Base-by-base conservation (phyloP, 2,888 invertebrate genomes). In the Tortrix viridana region DNA sequence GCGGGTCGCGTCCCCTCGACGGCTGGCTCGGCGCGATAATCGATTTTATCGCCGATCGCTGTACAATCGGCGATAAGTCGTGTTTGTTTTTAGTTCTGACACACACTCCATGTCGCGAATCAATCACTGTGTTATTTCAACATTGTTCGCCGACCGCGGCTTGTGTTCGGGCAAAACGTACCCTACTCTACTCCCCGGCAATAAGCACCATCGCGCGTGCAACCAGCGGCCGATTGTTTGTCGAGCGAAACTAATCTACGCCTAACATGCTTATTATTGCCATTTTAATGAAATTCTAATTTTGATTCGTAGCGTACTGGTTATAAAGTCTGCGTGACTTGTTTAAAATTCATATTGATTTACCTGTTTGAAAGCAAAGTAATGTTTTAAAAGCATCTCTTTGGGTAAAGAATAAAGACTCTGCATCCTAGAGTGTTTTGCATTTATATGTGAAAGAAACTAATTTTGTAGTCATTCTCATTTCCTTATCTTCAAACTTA, bases 41-140 rank as follows among this genome's bases (percentile, higher is more conserved):
- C 86, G 86, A 88, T 88, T 88, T 87, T 81, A 87, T 85, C 82
- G 80, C 79, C 75, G 77, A 81, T 82, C 77, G 82, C 80, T 79
- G 85, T 86, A 84, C 84, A 85, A 85, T 80, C 77, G 75, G 70
- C 75, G 77, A 79, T 76, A 79, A 77, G 73, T 72, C 72, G 71
- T 76, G 77, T 81, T 84, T 84, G 80, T 84, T 82, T 62, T 82
- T 79, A 81, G 69, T 79, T 77, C 73, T 75, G 77, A 79, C 76
- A 77, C 78, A 77, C 77, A 80, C 79, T 75, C 77, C 76, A 74
- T 74, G 76, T 75, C 68, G 73, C 79, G 76, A 82, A 84, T 85
- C 84, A 84, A 84, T 86, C 84, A 79, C 73, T 70, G 76, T 74
- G 73, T 79, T 82, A 76, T 84, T 84, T 79, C 78, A 81, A 84